Evolutionary conservation across 1,140 invertebrate genomes (phyloP).

Genomic region (Euura lappo): DNA sequence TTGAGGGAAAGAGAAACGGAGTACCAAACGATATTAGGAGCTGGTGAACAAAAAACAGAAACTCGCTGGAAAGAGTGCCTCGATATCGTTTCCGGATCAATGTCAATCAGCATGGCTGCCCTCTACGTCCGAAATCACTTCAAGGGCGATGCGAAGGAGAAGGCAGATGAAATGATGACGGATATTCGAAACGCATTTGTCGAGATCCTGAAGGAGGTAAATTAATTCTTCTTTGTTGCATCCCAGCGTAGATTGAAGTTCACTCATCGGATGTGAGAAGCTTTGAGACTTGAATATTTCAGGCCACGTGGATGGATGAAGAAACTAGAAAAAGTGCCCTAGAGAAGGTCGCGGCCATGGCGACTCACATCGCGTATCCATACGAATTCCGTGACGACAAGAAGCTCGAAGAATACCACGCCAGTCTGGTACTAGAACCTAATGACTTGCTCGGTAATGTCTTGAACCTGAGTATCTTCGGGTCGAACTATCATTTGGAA

Average conservation of each 20-base stretch:
- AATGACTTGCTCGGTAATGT: slow-evolving; percentile 76
- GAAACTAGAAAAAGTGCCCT: slow-evolving; percentile 74
- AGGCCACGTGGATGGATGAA: slow-evolving; percentile 90
- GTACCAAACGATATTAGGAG: slow-evolving; percentile 74
- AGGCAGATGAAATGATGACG: slow-evolving; percentile 82
- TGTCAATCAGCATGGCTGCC: slow-evolving; percentile 78
- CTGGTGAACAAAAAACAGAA: slow-evolving; percentile 74
- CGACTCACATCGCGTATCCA: slow-evolving; percentile 82
- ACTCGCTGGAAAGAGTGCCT: slow-evolving; percentile 87
- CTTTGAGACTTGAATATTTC: slow-evolving; percentile 20
- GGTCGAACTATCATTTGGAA: slow-evolving; percentile 77
- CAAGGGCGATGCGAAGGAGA: slow-evolving; percentile 72
- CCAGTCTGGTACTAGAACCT: slow-evolving; percentile 72
- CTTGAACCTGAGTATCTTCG: slow-evolving; percentile 76
- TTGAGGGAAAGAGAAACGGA: slow-evolving; percentile 74
- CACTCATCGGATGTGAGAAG: too few relatives aligned
- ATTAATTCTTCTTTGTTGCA: slow-evolving; percentile 11
- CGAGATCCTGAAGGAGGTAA: slow-evolving; percentile 45
- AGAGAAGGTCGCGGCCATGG: slow-evolving; percentile 76
- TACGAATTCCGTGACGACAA: slow-evolving; percentile 78
- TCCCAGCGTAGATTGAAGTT: neutral
- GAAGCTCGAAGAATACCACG: slow-evolving; percentile 79
- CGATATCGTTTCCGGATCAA: slow-evolving; percentile 72
- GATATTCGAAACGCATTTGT: slow-evolving; percentile 72
- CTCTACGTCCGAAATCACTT: slow-evolving; percentile 80